Evolutionary conservation across 2,797 vertebrate genomes (phyloP), one percentile per base, ranked within the genome.

Genomic region (Anomalospiza imberbis): DNA sequence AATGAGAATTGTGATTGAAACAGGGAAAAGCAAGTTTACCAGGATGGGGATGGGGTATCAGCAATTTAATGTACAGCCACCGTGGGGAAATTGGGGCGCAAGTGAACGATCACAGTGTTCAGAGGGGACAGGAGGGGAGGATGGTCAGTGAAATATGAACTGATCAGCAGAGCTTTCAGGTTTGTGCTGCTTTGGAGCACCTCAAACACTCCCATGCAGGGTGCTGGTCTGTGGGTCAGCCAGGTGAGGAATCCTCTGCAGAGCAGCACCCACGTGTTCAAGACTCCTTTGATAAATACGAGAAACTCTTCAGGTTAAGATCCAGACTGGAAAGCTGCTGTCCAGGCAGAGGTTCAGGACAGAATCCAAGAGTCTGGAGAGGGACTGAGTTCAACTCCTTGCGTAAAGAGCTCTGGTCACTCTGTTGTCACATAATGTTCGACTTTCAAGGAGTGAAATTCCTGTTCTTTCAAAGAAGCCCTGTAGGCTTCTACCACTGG

Each of bases 261-360:
- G 21, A 61, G 28, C 0, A 14, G 13, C 22, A 54, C 20, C 31
- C 36, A 7, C 0, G 2, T 6, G 40, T 40, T 47, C 70, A 4
- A 3, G 3, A 60, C 7, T 50, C 16, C 40, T 42, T 45, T 16
- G 17, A 15, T 9, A 17, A 71, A 28, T 3, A 17, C 1, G 31
- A 48, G 34, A 75, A 67, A 32, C 24, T 31, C n/a, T 29, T 22
- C 82, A 6, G 21, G 12, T 13, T 28, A 40, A 91, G 32, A 44
- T 47, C 13, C 28, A 29, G 18, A 31, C 21, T 4, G 14, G 45
- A 21, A 51, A 85, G 55, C 31, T 58, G 40, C 48, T 53, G 20
- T 29, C 19, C 50, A 86, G 70, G 29, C 8, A 50, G 36, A 63
- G 34, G 17, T 36, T 67, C 26, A 36, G 65, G 36, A 32, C 24